Conservation (phyloP, 2,797 vertebrate genomes). For the Anas capensis region DNA sequence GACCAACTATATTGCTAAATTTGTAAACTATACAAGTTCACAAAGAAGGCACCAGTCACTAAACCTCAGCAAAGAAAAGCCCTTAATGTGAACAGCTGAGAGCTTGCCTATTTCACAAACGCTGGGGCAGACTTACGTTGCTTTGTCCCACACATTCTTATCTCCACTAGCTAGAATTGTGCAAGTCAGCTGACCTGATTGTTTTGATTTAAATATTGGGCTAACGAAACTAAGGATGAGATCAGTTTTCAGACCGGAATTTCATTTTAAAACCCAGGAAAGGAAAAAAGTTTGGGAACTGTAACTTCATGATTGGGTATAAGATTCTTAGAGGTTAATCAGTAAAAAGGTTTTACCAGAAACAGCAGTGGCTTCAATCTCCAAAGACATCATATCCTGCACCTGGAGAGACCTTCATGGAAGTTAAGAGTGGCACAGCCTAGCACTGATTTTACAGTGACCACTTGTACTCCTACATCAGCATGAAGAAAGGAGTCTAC, state of each 20-base stretch:
- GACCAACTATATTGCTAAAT: not conserved
- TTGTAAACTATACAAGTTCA: not conserved
- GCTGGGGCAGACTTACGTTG: rapidly evolving
- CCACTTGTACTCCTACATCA: too few species aligned
- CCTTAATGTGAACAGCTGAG: not conserved
- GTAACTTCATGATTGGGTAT: not conserved
- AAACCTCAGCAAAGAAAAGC: not conserved
- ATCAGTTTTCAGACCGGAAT: not conserved
- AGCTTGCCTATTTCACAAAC: not conserved
- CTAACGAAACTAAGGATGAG: not conserved
- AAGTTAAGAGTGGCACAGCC: not conserved
- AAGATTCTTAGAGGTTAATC: not conserved
- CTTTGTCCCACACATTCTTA: not conserved
- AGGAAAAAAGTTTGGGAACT: not conserved
- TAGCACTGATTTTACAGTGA: not conserved
- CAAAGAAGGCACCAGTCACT: not conserved
- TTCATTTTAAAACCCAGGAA: not conserved
- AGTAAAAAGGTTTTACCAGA: not conserved
- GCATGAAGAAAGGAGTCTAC: not conserved
- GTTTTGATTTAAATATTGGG: not conserved
- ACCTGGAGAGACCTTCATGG: not conserved
- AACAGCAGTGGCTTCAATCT: not conserved
- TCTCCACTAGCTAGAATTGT: not conserved
- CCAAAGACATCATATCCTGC: not conserved
- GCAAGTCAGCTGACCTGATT: not conserved